These are phyloP conservation scores for Drosophila baimaii DNA, from an alignment of 1,140 invertebrate species.

Conservation along the genomic window DNA sequence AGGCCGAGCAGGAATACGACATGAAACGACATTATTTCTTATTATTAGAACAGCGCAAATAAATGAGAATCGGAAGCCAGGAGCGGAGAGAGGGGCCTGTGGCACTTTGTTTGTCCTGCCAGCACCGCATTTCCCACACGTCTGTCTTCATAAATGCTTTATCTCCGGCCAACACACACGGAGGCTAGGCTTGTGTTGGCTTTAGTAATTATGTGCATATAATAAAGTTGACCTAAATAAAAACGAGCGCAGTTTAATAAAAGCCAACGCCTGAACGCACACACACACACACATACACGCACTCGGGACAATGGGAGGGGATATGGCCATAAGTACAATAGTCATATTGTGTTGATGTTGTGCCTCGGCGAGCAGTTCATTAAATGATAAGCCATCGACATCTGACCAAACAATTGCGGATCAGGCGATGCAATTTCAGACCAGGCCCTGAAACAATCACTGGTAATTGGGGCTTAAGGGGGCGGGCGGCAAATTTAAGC, in stretches of 20 bases:
- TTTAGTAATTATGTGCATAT: constrained; percentile 81
- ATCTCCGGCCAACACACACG: constrained; percentile 66
- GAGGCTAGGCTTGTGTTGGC: constrained; percentile 54
- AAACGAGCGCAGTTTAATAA: constrained; percentile 45
- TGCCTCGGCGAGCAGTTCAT: constrained; percentile 58
- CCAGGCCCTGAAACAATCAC: constrained; percentile 32
- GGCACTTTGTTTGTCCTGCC: constrained; percentile 51
- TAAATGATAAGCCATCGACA: constrained; percentile 78
- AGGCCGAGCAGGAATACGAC: constrained; percentile 49
- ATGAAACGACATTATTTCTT: constrained; percentile 78
- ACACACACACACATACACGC: constrained; percentile 4
- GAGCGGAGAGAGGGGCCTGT: not conserved
- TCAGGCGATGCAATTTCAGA: constrained; percentile 37
- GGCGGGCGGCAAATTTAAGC: not conserved
- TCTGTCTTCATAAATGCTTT: constrained; percentile 78
- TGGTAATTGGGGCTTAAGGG: constrained; percentile 27
- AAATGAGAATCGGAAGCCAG: constrained; percentile 62
- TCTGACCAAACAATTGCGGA: constrained; percentile 53
- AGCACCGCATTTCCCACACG: constrained; percentile 69
- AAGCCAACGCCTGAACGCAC: constrained; percentile 25
- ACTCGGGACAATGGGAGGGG: constrained; percentile 12
- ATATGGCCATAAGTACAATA: constrained; percentile 29
- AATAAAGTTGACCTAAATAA: constrained; percentile 79
- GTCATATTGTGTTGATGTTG: constrained; percentile 44
- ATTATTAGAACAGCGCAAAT: constrained; percentile 78